Percentiles rank a stretch among this genome's conserved stretches.
Conservation (phyloP, 2,797 vertebrate species). For the Jordanella pulchra region DNA sequence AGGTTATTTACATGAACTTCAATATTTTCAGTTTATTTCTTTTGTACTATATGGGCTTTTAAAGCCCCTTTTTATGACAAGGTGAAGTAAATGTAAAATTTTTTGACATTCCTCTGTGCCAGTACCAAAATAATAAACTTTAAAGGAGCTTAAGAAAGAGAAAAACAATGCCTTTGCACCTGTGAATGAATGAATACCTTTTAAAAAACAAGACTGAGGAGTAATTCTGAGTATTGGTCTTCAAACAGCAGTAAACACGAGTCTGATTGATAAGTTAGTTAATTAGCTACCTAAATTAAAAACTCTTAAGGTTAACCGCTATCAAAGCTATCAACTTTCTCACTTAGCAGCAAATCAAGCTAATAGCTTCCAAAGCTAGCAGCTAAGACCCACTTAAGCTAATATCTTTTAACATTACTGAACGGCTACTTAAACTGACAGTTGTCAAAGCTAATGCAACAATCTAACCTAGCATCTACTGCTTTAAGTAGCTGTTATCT, state of each 20-base stretch:
- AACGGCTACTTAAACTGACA: neutral
- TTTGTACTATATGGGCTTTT: no score
- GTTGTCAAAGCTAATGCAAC: neutral
- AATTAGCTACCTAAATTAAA: neutral
- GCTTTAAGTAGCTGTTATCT: neutral
- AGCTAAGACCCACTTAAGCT: no score
- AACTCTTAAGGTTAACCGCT: no score
- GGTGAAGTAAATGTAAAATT: neutral
- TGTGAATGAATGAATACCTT: neutral
- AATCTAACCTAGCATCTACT: neutral
- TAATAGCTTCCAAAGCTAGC: no score
- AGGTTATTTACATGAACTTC: neutral
- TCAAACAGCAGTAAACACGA: neutral
- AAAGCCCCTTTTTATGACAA: no score
- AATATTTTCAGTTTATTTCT: neutral
- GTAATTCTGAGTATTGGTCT: neutral
- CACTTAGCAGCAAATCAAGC: neutral
- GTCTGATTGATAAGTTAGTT: neutral
- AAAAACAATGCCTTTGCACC: slow-evolving; percentile 1
- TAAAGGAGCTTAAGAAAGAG: slow-evolving; percentile 34
- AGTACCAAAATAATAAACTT: slow-evolving; percentile 5
- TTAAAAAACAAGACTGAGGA: no score
- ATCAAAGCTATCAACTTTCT: no score
- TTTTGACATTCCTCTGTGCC: slow-evolving; percentile 17
- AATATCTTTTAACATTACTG: no score